A percentile compares a stretch with the other conserved stretches of the same genome.
Conservation (phyloP, 1,140 invertebrate species). For the Drosophila mojavensis region DNA sequence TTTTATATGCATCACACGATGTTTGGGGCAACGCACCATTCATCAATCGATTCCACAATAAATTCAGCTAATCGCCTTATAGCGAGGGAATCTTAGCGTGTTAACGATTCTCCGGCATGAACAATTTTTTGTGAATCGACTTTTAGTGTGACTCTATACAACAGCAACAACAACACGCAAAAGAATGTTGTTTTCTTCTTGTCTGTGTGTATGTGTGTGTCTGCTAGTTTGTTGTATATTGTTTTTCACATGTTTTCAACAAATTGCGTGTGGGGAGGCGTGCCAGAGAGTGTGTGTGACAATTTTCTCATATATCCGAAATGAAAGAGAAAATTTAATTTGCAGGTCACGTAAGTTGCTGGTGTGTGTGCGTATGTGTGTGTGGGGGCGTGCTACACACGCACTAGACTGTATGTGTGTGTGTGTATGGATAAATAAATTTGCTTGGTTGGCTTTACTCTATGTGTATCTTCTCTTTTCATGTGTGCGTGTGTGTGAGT, state of each 20-base stretch:
- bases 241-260: conserved; percentile 42
- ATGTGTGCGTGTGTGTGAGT: conserved; percentile 8
- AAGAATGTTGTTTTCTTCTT: conserved; percentile 9
- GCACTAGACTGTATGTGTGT: neutral
- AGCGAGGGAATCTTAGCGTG: conserved; percentile 39
- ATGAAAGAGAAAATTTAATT: conserved; percentile 79
- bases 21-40: conserved; percentile 19
- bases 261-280: conserved; percentile 23
- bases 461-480: conserved; percentile 13
- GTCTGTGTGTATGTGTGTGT: neutral
- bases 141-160: conserved; percentile 19
- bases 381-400: neutral
- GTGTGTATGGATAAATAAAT: conserved; percentile 63
- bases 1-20: conserved; percentile 41
- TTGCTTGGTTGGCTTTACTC: conserved; percentile 35
- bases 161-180: neutral
- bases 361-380: conserved; percentile 55
- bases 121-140: conserved; percentile 17
- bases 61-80: conserved; percentile 48
- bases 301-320: conserved; percentile 71
- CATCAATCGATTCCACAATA: conserved; percentile 48
- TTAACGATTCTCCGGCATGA: conserved; percentile 32
- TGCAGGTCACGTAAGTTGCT: conserved; percentile 80
- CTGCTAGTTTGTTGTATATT: conserved; percentile 23
- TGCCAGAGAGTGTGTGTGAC: conserved; percentile 54